These are phyloP conservation scores for Halyomorpha halys DNA, from an alignment of 1,140 invertebrate genomes.

Conservation along the genomic window DNA sequence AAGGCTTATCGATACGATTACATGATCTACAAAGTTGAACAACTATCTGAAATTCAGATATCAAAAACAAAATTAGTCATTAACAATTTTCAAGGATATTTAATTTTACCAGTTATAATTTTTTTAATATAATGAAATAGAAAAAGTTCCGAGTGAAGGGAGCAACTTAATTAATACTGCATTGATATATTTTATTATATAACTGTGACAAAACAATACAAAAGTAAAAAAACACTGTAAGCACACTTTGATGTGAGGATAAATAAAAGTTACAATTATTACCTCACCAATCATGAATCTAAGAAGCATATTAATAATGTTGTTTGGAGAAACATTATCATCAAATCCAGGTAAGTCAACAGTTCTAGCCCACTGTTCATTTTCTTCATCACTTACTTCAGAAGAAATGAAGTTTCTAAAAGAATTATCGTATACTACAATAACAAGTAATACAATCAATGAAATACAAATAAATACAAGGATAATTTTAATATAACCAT, in stretches of 20 bases:
- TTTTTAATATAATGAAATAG: no score
- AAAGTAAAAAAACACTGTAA: no score
- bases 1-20: slow-evolving; percentile 56
- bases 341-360: slow-evolving; percentile 73
- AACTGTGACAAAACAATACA: no score
- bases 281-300: slow-evolving; percentile 63
- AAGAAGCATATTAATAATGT: slow-evolving; percentile 58
- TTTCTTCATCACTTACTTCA: slow-evolving; percentile 63
- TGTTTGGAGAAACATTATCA: slow-evolving; percentile 69
- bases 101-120: neutral
- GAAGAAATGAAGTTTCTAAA: slow-evolving; percentile 47
- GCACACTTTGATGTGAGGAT: no score
- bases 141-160: no score
- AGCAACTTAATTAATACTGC: neutral
- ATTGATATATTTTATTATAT: no score
- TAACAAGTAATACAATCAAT: no score
- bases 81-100: neutral
- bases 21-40: slow-evolving; percentile 48
- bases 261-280: slow-evolving; percentile 13
- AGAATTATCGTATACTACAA: slow-evolving; percentile 10
- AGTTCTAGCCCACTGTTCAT: slow-evolving; percentile 59
- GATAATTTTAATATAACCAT: no score
- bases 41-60: slow-evolving; percentile 34
- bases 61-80: neutral
- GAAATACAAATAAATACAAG: no score